Percentiles rank a stretch among this genome's conserved stretches.
Evolutionary conservation across 2,888 invertebrate genomes (phyloP).

Genomic region (Drosophila limbata): DNA sequence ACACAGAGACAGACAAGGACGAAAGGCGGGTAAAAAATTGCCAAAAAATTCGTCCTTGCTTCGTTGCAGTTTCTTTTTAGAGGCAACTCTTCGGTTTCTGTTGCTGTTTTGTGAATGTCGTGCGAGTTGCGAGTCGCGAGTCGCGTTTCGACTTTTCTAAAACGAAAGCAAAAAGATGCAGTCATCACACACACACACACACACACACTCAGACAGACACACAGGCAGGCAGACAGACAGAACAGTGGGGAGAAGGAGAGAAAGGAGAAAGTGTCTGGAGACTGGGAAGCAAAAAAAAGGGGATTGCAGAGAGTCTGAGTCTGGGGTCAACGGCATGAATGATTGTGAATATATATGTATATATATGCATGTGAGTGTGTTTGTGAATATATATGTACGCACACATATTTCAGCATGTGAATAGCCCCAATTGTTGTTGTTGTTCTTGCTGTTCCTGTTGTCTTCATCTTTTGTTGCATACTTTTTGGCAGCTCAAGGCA

Average conservation of each 20-base stretch:
- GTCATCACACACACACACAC: conserved; percentile 20
- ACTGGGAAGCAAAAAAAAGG: conserved; percentile 32
- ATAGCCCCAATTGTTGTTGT: not conserved
- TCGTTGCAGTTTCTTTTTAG: conserved; percentile 84
- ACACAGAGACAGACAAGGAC: conserved; percentile 15
- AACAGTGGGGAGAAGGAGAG: conserved; percentile 16
- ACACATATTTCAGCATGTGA: not conserved
- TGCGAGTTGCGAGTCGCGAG: conserved; percentile 52
- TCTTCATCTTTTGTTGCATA: conserved; percentile 71
- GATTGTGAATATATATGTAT: conserved; percentile 36
- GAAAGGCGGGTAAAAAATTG: conserved; percentile 63
- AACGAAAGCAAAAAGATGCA: conserved; percentile 82
- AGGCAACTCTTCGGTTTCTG: conserved; percentile 27
- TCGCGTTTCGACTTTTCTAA: conserved; percentile 72
- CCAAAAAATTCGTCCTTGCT: conserved; percentile 85
- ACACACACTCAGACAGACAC: conserved; percentile 5
- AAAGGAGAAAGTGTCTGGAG: conserved; percentile 59
- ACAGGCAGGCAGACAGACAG: not conserved
- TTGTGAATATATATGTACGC: not conserved
- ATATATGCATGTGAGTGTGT: conserved; percentile 16
- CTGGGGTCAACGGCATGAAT: conserved; percentile 72
- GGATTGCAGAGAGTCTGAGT: conserved; percentile 41
- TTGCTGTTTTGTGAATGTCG: conserved; percentile 60
- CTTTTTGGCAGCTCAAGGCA: conserved; percentile 49
- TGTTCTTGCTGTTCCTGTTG: conserved; percentile 36